phyloP scores from a whole-genome alignment of 2,113 vertebrate species.

The Cyprinodon tularosa region DNA sequence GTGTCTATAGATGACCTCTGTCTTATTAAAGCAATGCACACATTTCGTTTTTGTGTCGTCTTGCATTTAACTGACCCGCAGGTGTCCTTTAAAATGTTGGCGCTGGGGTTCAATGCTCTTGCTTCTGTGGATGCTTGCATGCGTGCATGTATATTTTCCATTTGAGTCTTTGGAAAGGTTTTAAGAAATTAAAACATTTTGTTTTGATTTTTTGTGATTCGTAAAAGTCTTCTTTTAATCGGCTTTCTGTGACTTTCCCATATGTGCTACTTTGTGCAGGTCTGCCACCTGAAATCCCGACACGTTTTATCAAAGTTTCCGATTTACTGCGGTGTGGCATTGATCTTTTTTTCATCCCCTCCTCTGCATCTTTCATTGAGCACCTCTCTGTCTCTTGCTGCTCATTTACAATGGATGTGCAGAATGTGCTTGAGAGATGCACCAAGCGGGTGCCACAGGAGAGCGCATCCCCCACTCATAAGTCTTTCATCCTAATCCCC shows the following conservation, averaged over 20 bases:
- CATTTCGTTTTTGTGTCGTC: background rate
- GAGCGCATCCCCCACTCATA: slow-evolving; percentile 71
- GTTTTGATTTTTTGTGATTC: background rate
- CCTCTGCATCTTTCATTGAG: background rate
- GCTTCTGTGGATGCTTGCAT: background rate
- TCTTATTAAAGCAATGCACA: background rate
- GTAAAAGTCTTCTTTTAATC: too few species aligned
- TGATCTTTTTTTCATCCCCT: slow-evolving; percentile 3
- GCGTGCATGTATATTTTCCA: background rate
- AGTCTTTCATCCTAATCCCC: slow-evolving; percentile 75
- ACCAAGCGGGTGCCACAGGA: slow-evolving; percentile 56
- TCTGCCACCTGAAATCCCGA: too few species aligned
- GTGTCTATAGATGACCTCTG: slow-evolving; percentile 25
- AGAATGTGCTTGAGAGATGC: slow-evolving; percentile 55
- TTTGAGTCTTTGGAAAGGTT: background rate
- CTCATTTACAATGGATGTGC: slow-evolving; percentile 41
- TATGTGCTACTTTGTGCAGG: too few species aligned
- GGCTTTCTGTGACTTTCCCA: too few species aligned
- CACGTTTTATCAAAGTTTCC: too few species aligned
- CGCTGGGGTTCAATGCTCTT: background rate
- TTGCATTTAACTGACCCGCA: background rate
- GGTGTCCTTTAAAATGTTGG: background rate
- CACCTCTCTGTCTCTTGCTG: background rate
- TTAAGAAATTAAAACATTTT: background rate
- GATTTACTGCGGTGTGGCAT: background rate